These are phyloP conservation scores for Momotus momota DNA, from an alignment of 2,797 vertebrate genomes.

Conservation along the genomic window DNA sequence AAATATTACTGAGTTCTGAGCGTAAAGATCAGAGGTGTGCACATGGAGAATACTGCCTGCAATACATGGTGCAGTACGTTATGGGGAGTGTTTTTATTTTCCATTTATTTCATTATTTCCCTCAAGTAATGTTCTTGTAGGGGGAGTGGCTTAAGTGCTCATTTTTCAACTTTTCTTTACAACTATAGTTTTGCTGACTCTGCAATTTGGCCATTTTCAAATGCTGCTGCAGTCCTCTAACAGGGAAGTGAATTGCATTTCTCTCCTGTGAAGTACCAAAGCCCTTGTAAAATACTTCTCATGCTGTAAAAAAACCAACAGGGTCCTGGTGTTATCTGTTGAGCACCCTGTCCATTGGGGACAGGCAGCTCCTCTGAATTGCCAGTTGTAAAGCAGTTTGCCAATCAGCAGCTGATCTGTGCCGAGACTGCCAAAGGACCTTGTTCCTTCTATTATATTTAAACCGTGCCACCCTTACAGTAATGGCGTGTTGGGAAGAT, in stretches of 20 bases:
- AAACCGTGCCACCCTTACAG: neutral
- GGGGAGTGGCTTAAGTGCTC: neutral
- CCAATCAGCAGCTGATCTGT: neutral
- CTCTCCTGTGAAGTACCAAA: neutral
- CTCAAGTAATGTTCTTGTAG: neutral
- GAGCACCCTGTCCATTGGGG: neutral
- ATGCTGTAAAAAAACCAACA: neutral
- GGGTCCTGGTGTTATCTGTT: neutral
- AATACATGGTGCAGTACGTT: neutral
- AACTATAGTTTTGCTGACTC: neutral
- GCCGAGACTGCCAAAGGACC: neutral
- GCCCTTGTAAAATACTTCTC: neutral
- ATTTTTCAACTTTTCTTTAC: neutral
- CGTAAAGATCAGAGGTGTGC: neutral
- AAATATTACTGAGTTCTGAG: neutral
- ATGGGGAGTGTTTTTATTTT: neutral
- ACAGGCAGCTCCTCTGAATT: neutral
- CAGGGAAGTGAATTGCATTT: conserved; percentile 6
- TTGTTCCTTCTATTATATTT: neutral
- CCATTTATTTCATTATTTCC: conserved; percentile 33
- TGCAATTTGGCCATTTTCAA: neutral
- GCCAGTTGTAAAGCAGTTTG: neutral
- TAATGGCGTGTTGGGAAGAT: neutral
- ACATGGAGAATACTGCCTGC: neutral
- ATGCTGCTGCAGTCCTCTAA: neutral